Evolutionary conservation across 1,140 invertebrate genomes (phyloP).

Genomic region (Gyrodactylus bullatarudis): DNA sequence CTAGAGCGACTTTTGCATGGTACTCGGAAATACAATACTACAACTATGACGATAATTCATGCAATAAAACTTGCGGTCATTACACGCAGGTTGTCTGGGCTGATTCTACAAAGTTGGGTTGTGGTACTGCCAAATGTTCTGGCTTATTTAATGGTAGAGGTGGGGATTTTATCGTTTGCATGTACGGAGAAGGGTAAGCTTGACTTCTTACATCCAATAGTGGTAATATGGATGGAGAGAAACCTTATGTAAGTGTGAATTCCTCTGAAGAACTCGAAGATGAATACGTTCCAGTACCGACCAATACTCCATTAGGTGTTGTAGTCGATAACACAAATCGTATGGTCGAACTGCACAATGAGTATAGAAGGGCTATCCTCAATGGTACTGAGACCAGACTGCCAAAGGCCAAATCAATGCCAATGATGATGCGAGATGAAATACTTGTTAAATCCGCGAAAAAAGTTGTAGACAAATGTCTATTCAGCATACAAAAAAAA

Average conservation of each 20-base stretch:
- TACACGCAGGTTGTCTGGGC: conserved; percentile 11
- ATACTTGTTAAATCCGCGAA: no score
- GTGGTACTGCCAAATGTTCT: conserved; percentile 7
- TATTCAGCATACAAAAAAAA: no score
- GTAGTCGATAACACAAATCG: no score
- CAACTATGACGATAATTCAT: not conserved
- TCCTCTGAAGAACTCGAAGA: not conserved
- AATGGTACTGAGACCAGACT: no score
- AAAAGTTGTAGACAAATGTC: no score
- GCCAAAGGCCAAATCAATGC: no score
- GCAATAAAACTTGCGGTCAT: conserved; percentile 7
- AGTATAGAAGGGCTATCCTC: no score
- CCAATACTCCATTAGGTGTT: no score
- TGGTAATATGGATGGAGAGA: not conserved
- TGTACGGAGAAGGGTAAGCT: conserved; percentile 8
- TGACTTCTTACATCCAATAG: not conserved
- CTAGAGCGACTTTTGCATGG: not conserved
- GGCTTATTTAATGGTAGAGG: not conserved
- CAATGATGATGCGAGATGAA: no score
- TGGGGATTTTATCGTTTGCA: conserved; percentile 9
- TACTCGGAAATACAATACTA: not conserved
- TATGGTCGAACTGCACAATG: no score
- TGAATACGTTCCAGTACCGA: no score
- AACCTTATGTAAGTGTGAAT: not conserved
- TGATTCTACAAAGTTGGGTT: conserved; percentile 8